Percentiles rank a stretch among this genome's conserved stretches.
Evolutionary conservation across 2,888 invertebrate species (phyloP).

Genomic region (Platycheirus rosarum): DNA sequence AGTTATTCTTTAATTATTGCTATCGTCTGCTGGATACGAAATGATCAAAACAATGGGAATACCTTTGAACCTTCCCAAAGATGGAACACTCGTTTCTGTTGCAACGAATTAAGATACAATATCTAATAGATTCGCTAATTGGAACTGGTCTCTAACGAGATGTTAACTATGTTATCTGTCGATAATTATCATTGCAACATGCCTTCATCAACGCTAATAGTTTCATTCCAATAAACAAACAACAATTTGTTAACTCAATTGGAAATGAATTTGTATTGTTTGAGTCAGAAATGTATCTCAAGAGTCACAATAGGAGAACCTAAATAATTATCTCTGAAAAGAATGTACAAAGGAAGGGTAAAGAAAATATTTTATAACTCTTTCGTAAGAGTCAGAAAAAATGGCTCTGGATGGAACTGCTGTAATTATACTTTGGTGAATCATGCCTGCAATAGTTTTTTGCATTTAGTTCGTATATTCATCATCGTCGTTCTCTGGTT

Average conservation of each 20-base stretch:
- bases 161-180: no score
- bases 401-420: neutral
- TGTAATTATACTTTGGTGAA: constrained; percentile 42
- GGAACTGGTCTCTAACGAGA: no score
- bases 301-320: neutral
- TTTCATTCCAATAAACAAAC: neutral
- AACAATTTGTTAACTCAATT: neutral
- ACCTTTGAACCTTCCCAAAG: no score
- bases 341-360: neutral
- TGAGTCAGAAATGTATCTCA: neutral
- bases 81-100: no score
- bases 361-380: neutral
- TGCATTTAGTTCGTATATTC: constrained; percentile 1
- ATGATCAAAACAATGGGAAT: no score
- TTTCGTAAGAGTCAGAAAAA: neutral
- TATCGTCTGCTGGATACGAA: no score
- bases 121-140: no score
- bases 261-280: neutral
- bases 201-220: no score
- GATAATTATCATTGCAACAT: no score
- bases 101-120: no score
- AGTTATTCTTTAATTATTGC: neutral
- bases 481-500: neutral
- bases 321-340: neutral
- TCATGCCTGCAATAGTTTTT: constrained; percentile 14